Base-by-base conservation (phyloP, 2,797 vertebrate species). In the Sebastes glaucus region DNA sequence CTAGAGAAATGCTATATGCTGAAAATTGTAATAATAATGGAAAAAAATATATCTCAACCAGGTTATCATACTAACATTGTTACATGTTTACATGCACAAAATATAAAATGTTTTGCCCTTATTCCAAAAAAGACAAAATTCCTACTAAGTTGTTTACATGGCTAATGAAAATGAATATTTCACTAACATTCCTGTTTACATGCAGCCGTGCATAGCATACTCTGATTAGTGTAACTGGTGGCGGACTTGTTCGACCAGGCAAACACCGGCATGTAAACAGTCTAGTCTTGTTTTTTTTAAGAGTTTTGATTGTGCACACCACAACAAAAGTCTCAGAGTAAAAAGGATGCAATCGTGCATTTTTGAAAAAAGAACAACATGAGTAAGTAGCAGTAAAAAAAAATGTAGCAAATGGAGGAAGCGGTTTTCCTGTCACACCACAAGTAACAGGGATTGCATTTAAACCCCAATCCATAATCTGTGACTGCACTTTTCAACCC, bases 401-500 rank as follows among this genome's bases (percentile, higher is more conserved):
- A 23, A 52, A 38, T 6, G 1, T 5, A 18, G 25, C 27, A 46
- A 20, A 46, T 3, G 8, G 33, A 67, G 10, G 33, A 66, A 22
- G 25, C 1, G 1, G 6, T 11, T 22, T 65, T 59, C 7, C 25
- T 52, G 27, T 52, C 42, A 42, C 42, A 68, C 18, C 3, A 10
- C 18, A 22, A 3, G 22, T 30, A 61, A 62, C n/a, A 46, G 52
- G 69, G 63, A 10, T 11, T 14, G 22, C 35, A 27, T 35, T 25
- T 60, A 49, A 57, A 13, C 7, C 14, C 22, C 6, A 38, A 13
- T 55, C 33, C 1, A 49, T 65, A 30, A 63, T 22, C 22, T 8
- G 7, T 52, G 35, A 35, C 57, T 74, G 64, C 25, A n/a, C 33
- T 35, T 63, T 61, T 77, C 25, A 57, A 25, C 33, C 35, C 70